Evolutionary conservation across 2,113 vertebrate genomes (phyloP), one percentile per base, ranked within the genome.

Genomic region (Rhea americana): DNA sequence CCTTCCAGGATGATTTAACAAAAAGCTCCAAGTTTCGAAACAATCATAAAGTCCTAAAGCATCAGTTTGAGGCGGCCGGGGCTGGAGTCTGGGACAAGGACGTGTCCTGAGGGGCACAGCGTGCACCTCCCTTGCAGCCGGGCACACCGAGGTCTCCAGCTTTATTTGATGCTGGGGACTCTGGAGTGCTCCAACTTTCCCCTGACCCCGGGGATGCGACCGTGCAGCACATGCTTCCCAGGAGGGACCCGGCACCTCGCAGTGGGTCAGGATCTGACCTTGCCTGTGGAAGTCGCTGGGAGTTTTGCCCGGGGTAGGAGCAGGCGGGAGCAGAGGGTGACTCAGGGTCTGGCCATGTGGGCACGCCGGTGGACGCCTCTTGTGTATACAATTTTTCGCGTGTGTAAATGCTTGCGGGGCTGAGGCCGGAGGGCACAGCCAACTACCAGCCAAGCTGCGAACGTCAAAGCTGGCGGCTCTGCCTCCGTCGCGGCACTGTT

Each of bases 81-180:
- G 5, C 47, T 0, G 3, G 58, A 58, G n/a, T 30, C 30, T 65
- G 78, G 35, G 35, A 35, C 6, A 6, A 35, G 35, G 35, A 35
- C 35, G 35, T 35, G 35, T 35, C 35, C 35, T 6, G 35, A 35
- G 35, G 35, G 35, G 35, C 35, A 35, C 35, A 35, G 35, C 35
- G 35, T 35, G 35, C 25, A 26, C 28, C 53, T 13, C 2, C 4
- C 41, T 19, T 61, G 28, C 18, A 50, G 32, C 5, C 16, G 39
- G 20, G 13, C 59, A 61, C 32, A 21, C 21, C 19, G 37, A 17
- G 14, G 3, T 48, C 43, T 48, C 53, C 8, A 18, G 0, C 0
- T 39, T 45, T 48, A 4, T 48, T 71, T 51, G 9, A 9, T 2
- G 2, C 5, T 12, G 20, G 14, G 4, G 1, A 7, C 7, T 32